Evolutionary conservation across 2,888 invertebrate species (phyloP).

Genomic region (Petrophora chlorosata): DNA sequence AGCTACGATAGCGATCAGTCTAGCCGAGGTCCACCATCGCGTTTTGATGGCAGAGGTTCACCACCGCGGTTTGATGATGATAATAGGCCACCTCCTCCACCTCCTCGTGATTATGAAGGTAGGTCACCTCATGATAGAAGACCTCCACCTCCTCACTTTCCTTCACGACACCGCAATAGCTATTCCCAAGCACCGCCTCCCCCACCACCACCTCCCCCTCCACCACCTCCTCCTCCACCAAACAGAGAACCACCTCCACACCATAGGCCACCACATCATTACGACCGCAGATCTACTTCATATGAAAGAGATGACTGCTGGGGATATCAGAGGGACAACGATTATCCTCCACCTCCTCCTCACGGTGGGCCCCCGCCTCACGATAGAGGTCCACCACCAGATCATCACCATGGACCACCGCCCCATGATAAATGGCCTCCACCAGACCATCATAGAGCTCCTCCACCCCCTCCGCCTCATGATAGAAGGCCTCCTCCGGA

Average conservation of each 20-base stretch:
- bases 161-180: no score
- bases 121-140: slow-evolving; percentile 24
- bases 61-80: slow-evolving; percentile 16
- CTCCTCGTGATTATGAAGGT: slow-evolving; percentile 6
- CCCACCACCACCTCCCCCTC: not conserved
- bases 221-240: slow-evolving; percentile 15
- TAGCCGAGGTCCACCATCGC: slow-evolving; percentile 1
- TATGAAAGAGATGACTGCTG: slow-evolving; percentile 7
- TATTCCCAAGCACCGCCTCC: no score
- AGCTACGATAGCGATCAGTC: not conserved
- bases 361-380: slow-evolving; percentile 14
- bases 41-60: slow-evolving; percentile 3
- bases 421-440: slow-evolving; percentile 18
- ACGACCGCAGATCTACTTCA: slow-evolving; percentile 6
- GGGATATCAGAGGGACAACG: slow-evolving; percentile 2
- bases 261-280: slow-evolving; percentile 17
- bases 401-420: slow-evolving; percentile 14
- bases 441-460: slow-evolving; percentile 18
- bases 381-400: slow-evolving; percentile 14
- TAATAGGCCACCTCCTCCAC: not conserved
- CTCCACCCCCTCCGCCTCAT: slow-evolving; percentile 22
- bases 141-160: slow-evolving; percentile 28
- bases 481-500: slow-evolving; percentile 1
- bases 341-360: slow-evolving; percentile 15
- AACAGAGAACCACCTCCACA: slow-evolving; percentile 12